Evolutionary conservation across 2,888 invertebrate genomes (phyloP).

Genomic region (Aporophyla nigra): DNA sequence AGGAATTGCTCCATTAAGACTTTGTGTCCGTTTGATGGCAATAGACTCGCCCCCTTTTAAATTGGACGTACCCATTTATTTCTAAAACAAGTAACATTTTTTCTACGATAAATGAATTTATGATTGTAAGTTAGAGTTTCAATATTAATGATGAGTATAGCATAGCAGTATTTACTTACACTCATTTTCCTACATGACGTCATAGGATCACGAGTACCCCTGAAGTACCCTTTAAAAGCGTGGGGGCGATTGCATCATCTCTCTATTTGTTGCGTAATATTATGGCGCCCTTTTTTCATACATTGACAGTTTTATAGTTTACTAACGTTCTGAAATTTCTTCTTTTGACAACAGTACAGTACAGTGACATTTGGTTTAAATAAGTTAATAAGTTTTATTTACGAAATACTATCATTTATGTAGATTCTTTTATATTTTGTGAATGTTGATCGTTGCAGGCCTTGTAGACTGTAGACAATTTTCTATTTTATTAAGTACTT

Average conservation of each 20-base stretch:
- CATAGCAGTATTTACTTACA: constrained; percentile 23
- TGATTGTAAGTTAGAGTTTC: not conserved
- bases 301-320: not conserved
- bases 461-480: no score
- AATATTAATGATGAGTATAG: not conserved
- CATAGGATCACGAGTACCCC: constrained; percentile 6
- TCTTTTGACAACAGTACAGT: no score
- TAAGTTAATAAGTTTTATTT: no score
- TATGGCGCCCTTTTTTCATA: not conserved
- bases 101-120: not conserved
- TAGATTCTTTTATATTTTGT: no score
- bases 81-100: not conserved
- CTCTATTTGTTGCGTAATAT: not conserved
- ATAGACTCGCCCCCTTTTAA: not conserved
- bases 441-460: no score
- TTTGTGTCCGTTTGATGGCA: not conserved
- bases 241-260: constrained; percentile 39
- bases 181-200: constrained; percentile 34
- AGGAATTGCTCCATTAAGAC: no score
- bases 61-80: not conserved
- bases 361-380: no score
- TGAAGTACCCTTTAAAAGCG: constrained; percentile 22
- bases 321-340: not conserved
- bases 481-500: no score
- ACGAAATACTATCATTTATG: no score